Conservation (phyloP, 2,888 invertebrate genomes). For the Venusia cambrica region DNA sequence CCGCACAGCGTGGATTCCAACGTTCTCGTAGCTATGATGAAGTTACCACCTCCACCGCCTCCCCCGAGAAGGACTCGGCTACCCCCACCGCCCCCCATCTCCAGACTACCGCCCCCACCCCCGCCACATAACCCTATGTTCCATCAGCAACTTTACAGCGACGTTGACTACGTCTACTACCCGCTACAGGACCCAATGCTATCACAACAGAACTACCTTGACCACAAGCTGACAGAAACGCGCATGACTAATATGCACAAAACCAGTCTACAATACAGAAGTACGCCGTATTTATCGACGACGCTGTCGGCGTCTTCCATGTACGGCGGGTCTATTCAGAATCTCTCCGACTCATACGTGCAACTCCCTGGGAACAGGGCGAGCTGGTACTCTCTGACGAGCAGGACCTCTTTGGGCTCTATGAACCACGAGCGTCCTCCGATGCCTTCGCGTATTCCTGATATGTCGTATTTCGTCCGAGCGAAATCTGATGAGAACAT, state of each 20-base stretch:
- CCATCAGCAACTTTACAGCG: slow-evolving; percentile 93
- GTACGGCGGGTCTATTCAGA: slow-evolving; percentile 91
- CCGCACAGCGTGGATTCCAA: slow-evolving; percentile 68
- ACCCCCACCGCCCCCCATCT: slow-evolving; percentile 84
- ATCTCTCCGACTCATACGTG: slow-evolving; percentile 87
- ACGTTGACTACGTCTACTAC: slow-evolving; percentile 95
- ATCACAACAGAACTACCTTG: slow-evolving; percentile 94
- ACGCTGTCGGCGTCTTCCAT: slow-evolving; percentile 84
- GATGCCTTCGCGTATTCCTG: slow-evolving; percentile 79
- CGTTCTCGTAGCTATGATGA: slow-evolving; percentile 82
- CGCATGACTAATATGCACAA: slow-evolving; percentile 83
- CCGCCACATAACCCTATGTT: slow-evolving; percentile 93
- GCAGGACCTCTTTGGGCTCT: slow-evolving; percentile 81
- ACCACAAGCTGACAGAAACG: slow-evolving; percentile 91
- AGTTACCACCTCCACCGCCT: slow-evolving; percentile 79
- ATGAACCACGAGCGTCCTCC: slow-evolving; percentile 85
- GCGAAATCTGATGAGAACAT: slow-evolving; percentile 92
- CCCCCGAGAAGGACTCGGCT: slow-evolving; percentile 82
- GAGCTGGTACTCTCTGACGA: slow-evolving; percentile 83
- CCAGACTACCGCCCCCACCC: slow-evolving; percentile 84
- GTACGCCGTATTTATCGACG: slow-evolving; percentile 89
- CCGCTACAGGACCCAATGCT: slow-evolving; percentile 94
- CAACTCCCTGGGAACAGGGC: slow-evolving; percentile 83
- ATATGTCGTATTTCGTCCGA: slow-evolving; percentile 81
- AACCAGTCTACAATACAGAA: slow-evolving; percentile 88